A percentile compares a stretch with the other conserved stretches of the same genome.
These are phyloP conservation scores for Virgularia gustaviana DNA, from an alignment of 92 coral and sea anemone species.

Conservation along the genomic window DNA sequence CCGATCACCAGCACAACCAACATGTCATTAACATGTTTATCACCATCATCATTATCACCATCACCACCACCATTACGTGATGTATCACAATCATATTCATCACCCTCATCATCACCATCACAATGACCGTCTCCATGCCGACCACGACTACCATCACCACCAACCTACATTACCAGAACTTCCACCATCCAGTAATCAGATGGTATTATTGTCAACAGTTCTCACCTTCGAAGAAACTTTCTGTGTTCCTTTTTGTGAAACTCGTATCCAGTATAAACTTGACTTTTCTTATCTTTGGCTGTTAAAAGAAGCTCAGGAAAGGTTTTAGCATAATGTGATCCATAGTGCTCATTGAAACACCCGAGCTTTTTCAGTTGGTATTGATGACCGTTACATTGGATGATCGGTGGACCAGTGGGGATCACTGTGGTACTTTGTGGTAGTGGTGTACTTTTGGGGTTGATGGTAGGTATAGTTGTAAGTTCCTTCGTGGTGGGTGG, in stretches of 20 bases:
- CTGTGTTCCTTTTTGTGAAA: conserved; percentile 9
- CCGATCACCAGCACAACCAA: too few relatives aligned
- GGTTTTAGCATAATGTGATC: neutral
- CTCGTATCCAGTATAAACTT: conserved; percentile 21
- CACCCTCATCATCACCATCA: neutral
- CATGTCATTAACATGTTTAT: too few relatives aligned
- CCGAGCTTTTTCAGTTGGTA: conserved; percentile 31
- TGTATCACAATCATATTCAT: too few relatives aligned
- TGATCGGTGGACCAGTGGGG: conserved; percentile 9
- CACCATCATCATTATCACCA: too few relatives aligned
- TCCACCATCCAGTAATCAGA: too few relatives aligned
- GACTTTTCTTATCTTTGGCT: conserved; percentile 11
- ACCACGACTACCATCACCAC: too few relatives aligned
- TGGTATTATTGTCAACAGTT: too few relatives aligned
- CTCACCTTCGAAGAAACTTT: conserved; percentile 5
- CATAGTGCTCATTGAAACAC: conserved; percentile 22
- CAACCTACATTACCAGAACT: too few relatives aligned
- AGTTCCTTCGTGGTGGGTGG: too few relatives aligned
- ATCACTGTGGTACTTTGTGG: neutral
- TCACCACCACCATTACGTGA: too few relatives aligned
- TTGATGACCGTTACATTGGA: conserved; percentile 11
- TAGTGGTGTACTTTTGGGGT: conserved; percentile 14
- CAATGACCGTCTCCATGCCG: too few relatives aligned
- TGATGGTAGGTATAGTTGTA: too few relatives aligned
- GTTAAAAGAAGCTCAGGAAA: conserved; percentile 22